Conservation (phyloP, 2,888 invertebrate genomes). For the Adelphocoris suturalis region DNA sequence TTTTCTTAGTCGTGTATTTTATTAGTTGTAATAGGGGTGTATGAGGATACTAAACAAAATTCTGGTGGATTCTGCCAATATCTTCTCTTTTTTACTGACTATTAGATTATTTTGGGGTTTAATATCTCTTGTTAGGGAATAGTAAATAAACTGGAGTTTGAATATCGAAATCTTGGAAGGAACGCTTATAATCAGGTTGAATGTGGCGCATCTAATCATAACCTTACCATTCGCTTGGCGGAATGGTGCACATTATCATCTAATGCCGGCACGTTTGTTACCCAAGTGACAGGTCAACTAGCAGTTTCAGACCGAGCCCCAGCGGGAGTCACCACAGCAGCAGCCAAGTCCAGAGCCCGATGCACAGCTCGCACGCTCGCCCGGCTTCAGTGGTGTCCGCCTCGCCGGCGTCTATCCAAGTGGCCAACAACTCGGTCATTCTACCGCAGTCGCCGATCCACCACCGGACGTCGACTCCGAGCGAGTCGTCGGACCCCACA, state of each 20-base stretch:
- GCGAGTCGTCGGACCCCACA: conserved; percentile 68
- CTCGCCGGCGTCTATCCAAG: conserved; percentile 77
- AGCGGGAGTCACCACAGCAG: conserved; percentile 63
- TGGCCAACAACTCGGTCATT: conserved; percentile 80
- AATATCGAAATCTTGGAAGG: no score
- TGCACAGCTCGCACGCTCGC: conserved; percentile 72
- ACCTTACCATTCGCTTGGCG: not conserved
- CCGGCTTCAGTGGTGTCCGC: conserved; percentile 75
- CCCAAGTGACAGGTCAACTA: conserved; percentile 23
- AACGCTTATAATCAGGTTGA: no score
- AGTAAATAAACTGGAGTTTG: no score
- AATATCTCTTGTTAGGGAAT: no score
- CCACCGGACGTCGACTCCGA: conserved; percentile 70
- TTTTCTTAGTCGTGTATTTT: no score
- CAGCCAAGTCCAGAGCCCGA: conserved; percentile 70
- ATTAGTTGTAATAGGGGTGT: no score
- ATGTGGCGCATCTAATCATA: no score
- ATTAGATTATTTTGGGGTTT: no score
- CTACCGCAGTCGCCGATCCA: conserved; percentile 81
- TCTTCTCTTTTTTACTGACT: no score
- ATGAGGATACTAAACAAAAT: no score
- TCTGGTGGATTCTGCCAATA: no score
- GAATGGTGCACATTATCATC: not conserved
- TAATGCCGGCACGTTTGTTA: conserved; percentile 20
- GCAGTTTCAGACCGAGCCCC: conserved; percentile 57